Evolutionary conservation across 1,140 invertebrate species (phyloP).

Genomic region (Lasioglossum baleicum): DNA sequence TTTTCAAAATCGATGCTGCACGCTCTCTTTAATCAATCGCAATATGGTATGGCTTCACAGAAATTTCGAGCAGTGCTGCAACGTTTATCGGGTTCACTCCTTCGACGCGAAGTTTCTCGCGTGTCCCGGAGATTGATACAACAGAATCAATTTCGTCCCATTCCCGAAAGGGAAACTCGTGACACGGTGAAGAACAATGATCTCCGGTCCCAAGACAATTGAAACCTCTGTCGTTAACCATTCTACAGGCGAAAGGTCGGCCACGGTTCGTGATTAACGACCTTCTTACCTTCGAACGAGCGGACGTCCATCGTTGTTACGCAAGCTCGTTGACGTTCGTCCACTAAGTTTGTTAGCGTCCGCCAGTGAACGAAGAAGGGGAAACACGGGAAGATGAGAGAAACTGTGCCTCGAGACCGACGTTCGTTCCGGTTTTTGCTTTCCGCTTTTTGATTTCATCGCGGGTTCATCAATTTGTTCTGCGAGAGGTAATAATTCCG

Average conservation of each 20-base stretch:
- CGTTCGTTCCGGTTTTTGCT: constrained; percentile 46
- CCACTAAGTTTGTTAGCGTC: constrained; percentile 63
- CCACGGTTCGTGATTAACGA: constrained; percentile 56
- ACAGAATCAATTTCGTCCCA: too few relatives aligned
- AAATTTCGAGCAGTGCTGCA: too few relatives aligned
- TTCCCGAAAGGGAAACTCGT: too few relatives aligned
- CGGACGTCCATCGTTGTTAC: constrained; percentile 54
- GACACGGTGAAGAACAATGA: neutral
- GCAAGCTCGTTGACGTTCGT: constrained; percentile 59
- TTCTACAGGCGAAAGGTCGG: neutral
- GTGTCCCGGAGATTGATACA: too few relatives aligned
- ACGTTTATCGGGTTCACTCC: too few relatives aligned
- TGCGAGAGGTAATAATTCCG: too few relatives aligned
- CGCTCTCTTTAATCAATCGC: too few relatives aligned
- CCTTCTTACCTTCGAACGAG: constrained; percentile 60
- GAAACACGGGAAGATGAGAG: constrained; percentile 10
- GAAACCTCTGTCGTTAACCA: constrained; percentile 25
- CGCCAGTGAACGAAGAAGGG: constrained; percentile 9
- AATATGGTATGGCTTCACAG: too few relatives aligned
- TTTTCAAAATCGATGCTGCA: too few relatives aligned
- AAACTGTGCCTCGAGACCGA: constrained; percentile 55
- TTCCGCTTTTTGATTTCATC: constrained; percentile 25
- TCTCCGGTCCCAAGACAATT: neutral
- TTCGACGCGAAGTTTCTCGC: too few relatives aligned
- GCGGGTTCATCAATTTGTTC: neutral